Evolutionary conservation across 1,140 invertebrate species (phyloP).

Genomic region (Ceratina australensis): DNA sequence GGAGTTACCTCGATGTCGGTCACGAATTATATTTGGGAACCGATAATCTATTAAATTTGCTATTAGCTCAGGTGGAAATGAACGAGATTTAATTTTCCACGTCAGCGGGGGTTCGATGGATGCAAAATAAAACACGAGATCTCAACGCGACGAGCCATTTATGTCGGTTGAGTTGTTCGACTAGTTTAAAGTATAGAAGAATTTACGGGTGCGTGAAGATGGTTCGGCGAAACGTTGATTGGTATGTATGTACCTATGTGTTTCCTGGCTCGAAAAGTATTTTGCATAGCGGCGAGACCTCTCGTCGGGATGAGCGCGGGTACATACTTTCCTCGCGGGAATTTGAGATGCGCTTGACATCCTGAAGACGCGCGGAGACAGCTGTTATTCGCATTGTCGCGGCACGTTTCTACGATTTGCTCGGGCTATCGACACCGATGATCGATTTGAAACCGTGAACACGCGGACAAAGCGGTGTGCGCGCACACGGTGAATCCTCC

Average conservation of each 20-base stretch:
- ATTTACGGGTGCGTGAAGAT: background rate
- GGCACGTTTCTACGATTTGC: conserved; percentile 54
- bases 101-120: background rate
- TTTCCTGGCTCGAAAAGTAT: background rate
- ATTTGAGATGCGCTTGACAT: conserved; percentile 32
- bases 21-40: background rate
- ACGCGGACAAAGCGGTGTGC: background rate
- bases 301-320: background rate
- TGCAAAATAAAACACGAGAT: background rate
- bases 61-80: too few species aligned
- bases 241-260: background rate
- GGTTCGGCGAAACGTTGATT: too few species aligned
- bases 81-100: background rate
- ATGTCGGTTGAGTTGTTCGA: too few species aligned
- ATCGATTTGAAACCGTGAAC: conserved; percentile 49
- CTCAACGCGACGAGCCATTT: too few species aligned
- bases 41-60: too few species aligned
- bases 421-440: conserved; percentile 46
- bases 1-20: background rate
- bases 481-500: conserved; percentile 10
- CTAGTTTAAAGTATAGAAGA: too few species aligned
- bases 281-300: background rate
- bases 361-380: conserved; percentile 23
- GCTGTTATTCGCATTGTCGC: conserved; percentile 51
- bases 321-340: conserved; percentile 29